phyloP scores from a whole-genome alignment of 2,113 vertebrate species.

The Pseudopodoces humilis region DNA sequence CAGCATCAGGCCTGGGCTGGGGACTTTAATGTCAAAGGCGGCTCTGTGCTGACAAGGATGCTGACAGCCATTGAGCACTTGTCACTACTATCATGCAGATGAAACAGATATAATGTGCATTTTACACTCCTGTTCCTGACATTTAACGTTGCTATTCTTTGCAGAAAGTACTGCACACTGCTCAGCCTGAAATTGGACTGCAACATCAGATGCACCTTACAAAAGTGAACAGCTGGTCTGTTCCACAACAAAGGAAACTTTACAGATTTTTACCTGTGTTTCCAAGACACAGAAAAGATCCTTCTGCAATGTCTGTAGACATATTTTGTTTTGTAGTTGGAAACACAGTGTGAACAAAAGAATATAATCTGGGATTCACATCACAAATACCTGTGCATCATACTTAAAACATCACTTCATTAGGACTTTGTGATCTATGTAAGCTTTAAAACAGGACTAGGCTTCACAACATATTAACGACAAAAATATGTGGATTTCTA shows the following conservation, averaged over 20 bases:
- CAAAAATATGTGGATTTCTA: background rate
- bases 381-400: background rate
- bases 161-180: background rate
- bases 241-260: background rate
- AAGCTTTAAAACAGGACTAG: background rate
- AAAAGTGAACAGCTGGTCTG: background rate
- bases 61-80: conserved; percentile 74
- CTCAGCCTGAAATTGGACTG: background rate
- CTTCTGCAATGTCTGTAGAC: background rate
- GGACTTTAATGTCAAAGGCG: conserved; percentile 77
- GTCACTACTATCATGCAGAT: conserved; percentile 62
- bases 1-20: conserved; percentile 53
- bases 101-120: conserved; percentile 52
- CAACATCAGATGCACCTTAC: background rate
- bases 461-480: background rate
- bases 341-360: background rate
- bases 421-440: background rate
- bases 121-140: conserved; percentile 59
- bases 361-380: background rate
- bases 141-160: conserved; percentile 24
- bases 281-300: background rate
- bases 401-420: background rate
- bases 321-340: background rate
- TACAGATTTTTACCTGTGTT: background rate
- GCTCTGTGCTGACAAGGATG: conserved; percentile 70